Conservation (phyloP, 2,888 invertebrate species). For the Tineola bisselliella region DNA sequence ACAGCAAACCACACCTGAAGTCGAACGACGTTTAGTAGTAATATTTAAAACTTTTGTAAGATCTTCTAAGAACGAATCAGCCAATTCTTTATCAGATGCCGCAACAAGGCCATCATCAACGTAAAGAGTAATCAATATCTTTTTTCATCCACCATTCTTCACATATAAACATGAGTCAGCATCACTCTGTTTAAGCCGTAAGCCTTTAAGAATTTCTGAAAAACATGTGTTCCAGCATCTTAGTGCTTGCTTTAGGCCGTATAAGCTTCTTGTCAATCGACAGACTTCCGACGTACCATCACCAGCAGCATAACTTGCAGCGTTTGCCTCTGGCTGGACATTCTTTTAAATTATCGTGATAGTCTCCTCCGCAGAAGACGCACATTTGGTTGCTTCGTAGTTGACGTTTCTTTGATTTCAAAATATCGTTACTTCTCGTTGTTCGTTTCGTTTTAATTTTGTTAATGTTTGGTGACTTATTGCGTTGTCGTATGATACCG, state of each 20-base stretch:
- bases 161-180: slow-evolving; percentile 10
- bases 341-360: no score
- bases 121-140: slow-evolving; percentile 9
- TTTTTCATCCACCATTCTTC: neutral
- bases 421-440: no score
- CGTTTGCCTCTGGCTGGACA: no score
- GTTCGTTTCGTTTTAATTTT: no score
- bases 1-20: slow-evolving; percentile 18
- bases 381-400: no score
- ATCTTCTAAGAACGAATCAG: slow-evolving; percentile 1
- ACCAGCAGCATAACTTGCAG: no score
- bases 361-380: no score
- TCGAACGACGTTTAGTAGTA: slow-evolving; percentile 14
- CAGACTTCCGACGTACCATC: slow-evolving; percentile 1
- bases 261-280: slow-evolving; percentile 1
- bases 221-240: slow-evolving; percentile 8
- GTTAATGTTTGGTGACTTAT: no score
- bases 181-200: slow-evolving; percentile 2
- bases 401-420: no score
- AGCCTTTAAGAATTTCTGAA: neutral
- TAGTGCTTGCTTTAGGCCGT: slow-evolving; percentile 13
- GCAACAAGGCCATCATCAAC: slow-evolving; percentile 15
- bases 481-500: no score
- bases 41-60: neutral
- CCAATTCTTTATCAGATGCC: slow-evolving; percentile 4